Base-by-base conservation (phyloP, 2,888 invertebrate species). In the Sisyra nigra region DNA sequence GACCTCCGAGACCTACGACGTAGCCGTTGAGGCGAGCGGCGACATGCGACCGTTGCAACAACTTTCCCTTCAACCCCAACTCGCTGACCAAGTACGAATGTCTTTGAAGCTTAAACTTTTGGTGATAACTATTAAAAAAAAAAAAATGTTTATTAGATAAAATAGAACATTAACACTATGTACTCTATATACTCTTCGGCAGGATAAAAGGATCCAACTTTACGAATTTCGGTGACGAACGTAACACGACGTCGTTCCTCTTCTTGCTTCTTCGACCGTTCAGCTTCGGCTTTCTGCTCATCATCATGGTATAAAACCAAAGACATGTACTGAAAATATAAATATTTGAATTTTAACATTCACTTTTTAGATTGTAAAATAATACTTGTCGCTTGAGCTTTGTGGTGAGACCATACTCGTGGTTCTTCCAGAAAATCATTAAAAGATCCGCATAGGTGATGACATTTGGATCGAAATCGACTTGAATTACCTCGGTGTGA, bases 401-500 rank as follows among this genome's bases (percentile, higher is more conserved):
- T 1, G 76, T 78, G 3, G 85, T 83, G 0, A 84, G 65, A 40
- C 82, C 81, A 48, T 94, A 89, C 60, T 94, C 88, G 60, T 96
- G 94, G 58, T 89, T 84, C 43, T 78, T 77, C 92, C 94, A 96
- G 66, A 94, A 96, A 51, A 87, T 64, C 44, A 80, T 68, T 42
- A 96, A 65, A 15, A 96, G 66, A 13, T 86, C 73, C 43, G 75
- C 69, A 56, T 76, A 96, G 0, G 74, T 71, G n/a, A 86, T 74
- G 2, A 74, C 62, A 47, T 74, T 73, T 6, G 93, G 89, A 60
- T 96, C 87, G 57, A 74, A 96, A 57, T 92, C 86, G 48, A 97
- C 71, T 61, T 93, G 86, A 45, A 93, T 80, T 17, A 91, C 86
- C 69, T 96, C 96, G 11, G 91, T 92, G 60, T 94, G 93, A 60